These are phyloP conservation scores for Eptesicus fuscus DNA, from an alignment of 2,113 vertebrate species.

Conservation along the genomic window DNA sequence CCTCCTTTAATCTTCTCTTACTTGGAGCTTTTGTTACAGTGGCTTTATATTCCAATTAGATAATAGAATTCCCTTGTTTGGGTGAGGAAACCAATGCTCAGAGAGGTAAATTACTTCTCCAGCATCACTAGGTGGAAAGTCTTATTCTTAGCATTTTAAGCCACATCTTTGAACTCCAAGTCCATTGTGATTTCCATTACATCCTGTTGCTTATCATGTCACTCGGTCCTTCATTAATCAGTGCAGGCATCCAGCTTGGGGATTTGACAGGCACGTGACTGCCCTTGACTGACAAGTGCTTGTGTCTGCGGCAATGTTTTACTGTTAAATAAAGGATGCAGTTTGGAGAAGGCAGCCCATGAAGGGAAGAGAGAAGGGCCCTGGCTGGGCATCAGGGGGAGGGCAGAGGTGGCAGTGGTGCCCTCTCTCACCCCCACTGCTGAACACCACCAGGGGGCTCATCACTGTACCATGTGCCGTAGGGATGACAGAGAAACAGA, in stretches of 20 bases:
- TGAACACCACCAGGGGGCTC: neutral
- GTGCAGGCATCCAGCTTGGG: neutral
- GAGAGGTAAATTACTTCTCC: neutral
- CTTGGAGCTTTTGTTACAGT: neutral
- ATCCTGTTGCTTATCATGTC: neutral
- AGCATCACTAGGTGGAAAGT: neutral
- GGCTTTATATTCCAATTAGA: neutral
- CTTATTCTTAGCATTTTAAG: neutral
- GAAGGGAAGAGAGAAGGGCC: neutral
- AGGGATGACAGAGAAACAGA: neutral
- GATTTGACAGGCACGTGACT: neutral
- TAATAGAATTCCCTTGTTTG: neutral
- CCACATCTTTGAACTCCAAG: neutral
- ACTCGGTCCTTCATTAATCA: neutral
- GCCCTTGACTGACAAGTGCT: no score
- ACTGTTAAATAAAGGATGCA: neutral
- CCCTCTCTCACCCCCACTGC: fast-evolving
- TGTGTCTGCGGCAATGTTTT: neutral
- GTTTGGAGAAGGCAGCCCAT: neutral
- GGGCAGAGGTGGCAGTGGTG: neutral
- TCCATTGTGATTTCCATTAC: neutral
- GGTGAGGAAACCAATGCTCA: neutral
- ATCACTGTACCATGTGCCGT: fast-evolving
- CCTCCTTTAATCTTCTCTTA: neutral
- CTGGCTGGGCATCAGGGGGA: neutral